Conservation (phyloP, 1,140 invertebrate species). For the Drosophila baimaii region DNA sequence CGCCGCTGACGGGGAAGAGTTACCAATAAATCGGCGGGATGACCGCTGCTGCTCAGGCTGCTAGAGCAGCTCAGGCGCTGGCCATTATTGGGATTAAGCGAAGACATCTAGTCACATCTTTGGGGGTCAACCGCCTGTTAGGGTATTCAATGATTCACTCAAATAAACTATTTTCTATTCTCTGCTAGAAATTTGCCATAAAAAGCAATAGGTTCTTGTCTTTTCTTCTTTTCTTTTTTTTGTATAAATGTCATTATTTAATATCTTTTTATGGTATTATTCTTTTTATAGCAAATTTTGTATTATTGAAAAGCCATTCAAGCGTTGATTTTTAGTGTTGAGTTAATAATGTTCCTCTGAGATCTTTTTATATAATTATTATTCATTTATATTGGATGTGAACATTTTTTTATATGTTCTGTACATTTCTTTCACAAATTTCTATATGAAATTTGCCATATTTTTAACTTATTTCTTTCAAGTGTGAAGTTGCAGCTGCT, state of each 20-base stretch:
- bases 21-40: slow-evolving; percentile 41
- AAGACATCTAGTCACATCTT: slow-evolving; percentile 50
- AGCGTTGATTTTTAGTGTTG: not conserved
- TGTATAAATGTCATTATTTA: not conserved
- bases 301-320: not conserved
- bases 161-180: not conserved
- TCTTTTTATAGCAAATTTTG: not conserved
- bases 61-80: slow-evolving; percentile 54
- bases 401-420: not conserved
- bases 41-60: slow-evolving; percentile 53
- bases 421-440: not conserved
- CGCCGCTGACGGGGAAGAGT: slow-evolving; percentile 80
- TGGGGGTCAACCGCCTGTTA: slow-evolving; percentile 31
- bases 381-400: not conserved
- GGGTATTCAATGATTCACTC: slow-evolving; percentile 22
- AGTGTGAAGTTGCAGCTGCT: slow-evolving; percentile 16
- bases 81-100: slow-evolving; percentile 37
- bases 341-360: slow-evolving; percentile 10
- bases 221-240: not conserved
- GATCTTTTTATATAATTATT: not conserved
- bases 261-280: too few relatives aligned
- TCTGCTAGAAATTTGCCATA: slow-evolving; percentile 1
- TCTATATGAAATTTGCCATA: not conserved
- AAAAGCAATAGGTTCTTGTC: not conserved
- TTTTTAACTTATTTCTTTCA: not conserved